These are phyloP conservation scores for Gallinago solitaria DNA, from an alignment of 2,797 vertebrate species.

Conservation along the genomic window DNA sequence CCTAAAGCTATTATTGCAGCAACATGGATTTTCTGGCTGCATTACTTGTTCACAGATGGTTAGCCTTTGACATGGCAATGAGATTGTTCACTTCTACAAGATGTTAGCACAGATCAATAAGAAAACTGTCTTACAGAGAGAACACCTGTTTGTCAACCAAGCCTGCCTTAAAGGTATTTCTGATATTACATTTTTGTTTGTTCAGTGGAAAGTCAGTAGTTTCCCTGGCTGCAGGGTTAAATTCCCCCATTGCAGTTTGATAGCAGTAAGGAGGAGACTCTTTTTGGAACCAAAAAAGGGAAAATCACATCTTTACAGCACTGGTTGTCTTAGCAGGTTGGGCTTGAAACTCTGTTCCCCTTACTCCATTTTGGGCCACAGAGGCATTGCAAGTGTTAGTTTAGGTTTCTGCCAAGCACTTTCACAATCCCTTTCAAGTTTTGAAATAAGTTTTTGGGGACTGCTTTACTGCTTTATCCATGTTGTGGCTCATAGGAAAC, in stretches of 20 bases:
- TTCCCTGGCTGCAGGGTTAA: conserved; percentile 11
- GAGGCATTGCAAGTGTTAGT: neutral
- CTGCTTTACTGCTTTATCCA: neutral
- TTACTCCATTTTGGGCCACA: neutral
- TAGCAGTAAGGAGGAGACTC: neutral
- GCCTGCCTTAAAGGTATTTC: conserved; percentile 48
- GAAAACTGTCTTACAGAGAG: conserved; percentile 60
- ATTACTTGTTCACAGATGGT: conserved; percentile 67
- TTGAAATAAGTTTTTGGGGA: neutral
- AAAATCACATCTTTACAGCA: neutral
- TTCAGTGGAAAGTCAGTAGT: neutral
- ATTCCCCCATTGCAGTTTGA: neutral
- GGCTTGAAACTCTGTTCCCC: neutral
- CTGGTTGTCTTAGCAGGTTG: neutral
- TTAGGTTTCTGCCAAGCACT: neutral
- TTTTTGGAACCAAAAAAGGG: neutral
- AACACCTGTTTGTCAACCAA: conserved; percentile 63
- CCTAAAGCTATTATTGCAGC: conserved; percentile 42
- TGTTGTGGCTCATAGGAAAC: neutral
- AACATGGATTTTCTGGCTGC: conserved; percentile 57
- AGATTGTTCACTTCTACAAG: conserved; percentile 57
- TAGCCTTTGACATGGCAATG: conserved; percentile 70
- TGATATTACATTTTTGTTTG: conserved; percentile 39
- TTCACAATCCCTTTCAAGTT: neutral
- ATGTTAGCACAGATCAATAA: conserved; percentile 67